Base-by-base conservation (phyloP, 2,888 invertebrate genomes). In the Epicampocera succincta region DNA sequence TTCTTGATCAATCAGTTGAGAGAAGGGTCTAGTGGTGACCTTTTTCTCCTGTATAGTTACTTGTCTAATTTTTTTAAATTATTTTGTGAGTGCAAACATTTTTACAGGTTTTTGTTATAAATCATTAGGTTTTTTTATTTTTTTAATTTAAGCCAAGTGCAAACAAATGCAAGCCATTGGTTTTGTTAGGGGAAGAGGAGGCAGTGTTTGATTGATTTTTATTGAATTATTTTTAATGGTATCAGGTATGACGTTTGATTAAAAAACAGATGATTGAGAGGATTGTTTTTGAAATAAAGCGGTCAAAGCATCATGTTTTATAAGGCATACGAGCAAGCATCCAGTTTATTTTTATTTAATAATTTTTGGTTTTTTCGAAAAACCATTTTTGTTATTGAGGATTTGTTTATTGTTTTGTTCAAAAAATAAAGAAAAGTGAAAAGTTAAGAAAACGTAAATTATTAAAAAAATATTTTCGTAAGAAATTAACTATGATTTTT, bases 1-100 rank as follows among this genome's bases (percentile, higher is more conserved):
- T 79, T 90, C 90, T 76, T 88, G 89, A 85, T 90, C 90, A 78
- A 90, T 87, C 69, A 88, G 84, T 86, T 90, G 90, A 83, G 90
- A 90, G 87, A 90, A 89, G 84, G 90, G 89, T 80, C 90, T 87
- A 80, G 86, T 85, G 58, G 87, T 84, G 48, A 71, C 80, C 72
- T 82, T 84, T 63, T 82, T 75, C 86, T 89, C 90, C 84, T 87
- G 87, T 85, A 89, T 89, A 84, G 88, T 88, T 83, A 89, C 89
- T 86, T 90, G 90, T 86, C 90, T 90, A 85, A 56, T 42, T 15
- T 74, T 33, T 52, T 50, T 63, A 40, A n/a, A 58, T 75, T 42
- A 44, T 56, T 61, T 71, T 25, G n/a, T 65, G 44, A 38, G 78
- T 79, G 84, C 83, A 84, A 83, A 69, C 44, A 58, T 74, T 60